phyloP scores from a whole-genome alignment of 37 sponge, comb jelly and placozoan species.

The Beroe ovata region DNA sequence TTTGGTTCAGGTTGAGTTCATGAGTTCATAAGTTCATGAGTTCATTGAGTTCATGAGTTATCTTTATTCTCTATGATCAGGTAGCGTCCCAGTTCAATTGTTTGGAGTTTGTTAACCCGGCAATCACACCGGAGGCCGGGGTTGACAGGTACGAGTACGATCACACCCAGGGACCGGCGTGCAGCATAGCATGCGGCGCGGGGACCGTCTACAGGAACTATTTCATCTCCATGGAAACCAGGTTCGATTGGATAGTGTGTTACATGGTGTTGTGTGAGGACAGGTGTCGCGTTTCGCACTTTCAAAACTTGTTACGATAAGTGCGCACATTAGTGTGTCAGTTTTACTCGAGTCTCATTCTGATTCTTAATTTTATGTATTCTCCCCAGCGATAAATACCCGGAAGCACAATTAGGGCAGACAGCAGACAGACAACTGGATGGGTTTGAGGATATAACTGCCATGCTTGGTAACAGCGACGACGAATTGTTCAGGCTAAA shows the following conservation, averaged over 20 bases:
- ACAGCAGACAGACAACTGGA: constrained; percentile 24
- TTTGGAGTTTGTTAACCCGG: constrained; percentile 37
- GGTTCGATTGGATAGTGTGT: no score
- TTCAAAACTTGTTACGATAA: no score
- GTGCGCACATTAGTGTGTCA: no score
- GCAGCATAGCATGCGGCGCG: constrained; percentile 39
- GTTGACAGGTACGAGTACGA: constrained; percentile 39
- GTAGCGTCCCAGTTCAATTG: constrained; percentile 66
- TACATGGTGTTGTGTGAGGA: no score
- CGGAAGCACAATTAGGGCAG: constrained; percentile 22
- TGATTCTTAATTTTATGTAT: no score
- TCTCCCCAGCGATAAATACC: neutral
- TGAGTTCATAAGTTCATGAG: no score
- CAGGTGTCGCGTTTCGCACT: no score
- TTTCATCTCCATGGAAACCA: neutral
- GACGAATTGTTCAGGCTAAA: constrained; percentile 2
- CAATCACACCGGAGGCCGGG: constrained; percentile 27
- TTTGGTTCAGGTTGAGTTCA: neutral
- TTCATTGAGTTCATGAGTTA: no score
- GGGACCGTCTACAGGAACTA: constrained; percentile 66
- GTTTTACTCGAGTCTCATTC: no score
- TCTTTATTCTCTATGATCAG: neutral
- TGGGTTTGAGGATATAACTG: constrained; percentile 31
- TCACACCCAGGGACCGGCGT: constrained; percentile 58
- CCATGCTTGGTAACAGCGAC: neutral